Evolutionary conservation across 1,140 invertebrate species (phyloP), one percentile per base, ranked within the genome.

Genomic region (Drosophila navojoa): DNA sequence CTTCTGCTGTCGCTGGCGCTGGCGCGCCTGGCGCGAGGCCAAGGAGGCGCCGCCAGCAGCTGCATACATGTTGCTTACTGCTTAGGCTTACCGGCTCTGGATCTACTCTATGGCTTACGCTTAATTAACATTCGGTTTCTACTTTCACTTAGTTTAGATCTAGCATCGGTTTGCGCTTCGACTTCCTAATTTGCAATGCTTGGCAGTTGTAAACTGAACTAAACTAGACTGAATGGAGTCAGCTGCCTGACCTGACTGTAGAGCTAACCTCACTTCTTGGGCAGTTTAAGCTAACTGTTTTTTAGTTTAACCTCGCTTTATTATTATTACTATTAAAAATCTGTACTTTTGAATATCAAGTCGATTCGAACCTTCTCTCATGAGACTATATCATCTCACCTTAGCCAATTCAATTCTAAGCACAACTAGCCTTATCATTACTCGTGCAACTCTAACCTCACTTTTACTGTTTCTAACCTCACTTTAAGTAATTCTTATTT

Each of bases 21-120:
- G 93, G 45, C 94, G 93, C 16, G 94, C 95, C 91, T 95, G 95
- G 77, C 95, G 94, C 90, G 95, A 95, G 84, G 95, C 95, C 90
- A 95, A 92, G 79, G 94, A 95, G 77, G 95, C 95, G 90, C 95
- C 95, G 81, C 95, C 95, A 85, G 95, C 95, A 81, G 95, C 95
- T 84, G 95, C 95, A 93, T 95, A 96, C 95, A 96, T 96, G 76
- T 93, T 93, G 61, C 53, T 55, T 59, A 32, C n/a, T 55, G 40
- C 52, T 69, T 63, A 67, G 11, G 32, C 71, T 19, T 67, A 67
- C 35, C 4, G 42, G 57, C 40, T 72, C 68, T 81, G 70, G 69
- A 89, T 84, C 71, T 42, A 68, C 38, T 53, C 84, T 76, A 81
- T 64, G 16, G 22, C 22, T 22, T 70, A 38, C 40, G 25, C 45